Conservation (phyloP, 2,113 vertebrate species). For the Periophthalmodon schlosseri region DNA sequence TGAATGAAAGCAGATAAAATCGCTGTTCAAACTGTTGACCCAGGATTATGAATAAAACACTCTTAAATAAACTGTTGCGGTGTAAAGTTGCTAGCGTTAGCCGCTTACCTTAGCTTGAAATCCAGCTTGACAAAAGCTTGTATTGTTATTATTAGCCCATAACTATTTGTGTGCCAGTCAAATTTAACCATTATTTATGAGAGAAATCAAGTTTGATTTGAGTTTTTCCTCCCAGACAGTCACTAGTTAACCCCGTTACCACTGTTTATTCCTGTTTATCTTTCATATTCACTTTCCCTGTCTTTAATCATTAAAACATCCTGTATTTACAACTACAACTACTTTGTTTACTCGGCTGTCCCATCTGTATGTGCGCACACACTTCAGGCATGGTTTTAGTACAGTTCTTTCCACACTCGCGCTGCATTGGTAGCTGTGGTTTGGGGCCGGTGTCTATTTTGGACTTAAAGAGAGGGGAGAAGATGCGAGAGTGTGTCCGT, state of each 20-base stretch:
- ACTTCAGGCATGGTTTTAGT: constrained; percentile 1
- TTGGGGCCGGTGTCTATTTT: constrained; percentile 65
- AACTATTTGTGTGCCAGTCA: no score
- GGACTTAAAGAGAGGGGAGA: constrained; percentile 66
- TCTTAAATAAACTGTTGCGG: no score
- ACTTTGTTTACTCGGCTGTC: constrained; percentile 10
- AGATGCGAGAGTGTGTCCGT: constrained; percentile 42
- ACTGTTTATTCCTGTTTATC: not conserved
- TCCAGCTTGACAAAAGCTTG: no score
- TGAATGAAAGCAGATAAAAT: no score
- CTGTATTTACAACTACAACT: not conserved
- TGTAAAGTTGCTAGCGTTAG: no score
- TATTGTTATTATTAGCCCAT: no score
- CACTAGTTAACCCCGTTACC: not conserved
- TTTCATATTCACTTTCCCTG: not conserved
- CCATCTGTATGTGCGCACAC: constrained; percentile 20
- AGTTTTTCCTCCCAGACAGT: no score
- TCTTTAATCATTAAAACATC: not conserved
- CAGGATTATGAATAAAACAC: no score
- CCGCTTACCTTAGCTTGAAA: no score
- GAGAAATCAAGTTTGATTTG: no score
- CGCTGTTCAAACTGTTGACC: no score
- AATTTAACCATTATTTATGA: no score
- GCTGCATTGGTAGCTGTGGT: constrained; percentile 67
- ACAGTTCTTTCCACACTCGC: constrained; percentile 60